Evolutionary conservation across 2,113 vertebrate genomes (phyloP).

Genomic region (Taurulus bubalis): DNA sequence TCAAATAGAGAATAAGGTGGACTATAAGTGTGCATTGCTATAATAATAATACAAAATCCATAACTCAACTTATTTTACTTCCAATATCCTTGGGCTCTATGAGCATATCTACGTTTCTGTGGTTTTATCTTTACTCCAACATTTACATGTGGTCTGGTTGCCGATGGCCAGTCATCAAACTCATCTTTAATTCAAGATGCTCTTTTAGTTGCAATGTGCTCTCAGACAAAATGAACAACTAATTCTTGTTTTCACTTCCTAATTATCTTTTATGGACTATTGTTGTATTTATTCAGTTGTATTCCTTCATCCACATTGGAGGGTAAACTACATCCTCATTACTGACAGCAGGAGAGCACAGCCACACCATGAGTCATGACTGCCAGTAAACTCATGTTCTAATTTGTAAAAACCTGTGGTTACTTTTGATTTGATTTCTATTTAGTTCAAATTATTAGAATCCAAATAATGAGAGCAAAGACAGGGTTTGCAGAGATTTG

Average conservation of each 20-base stretch:
- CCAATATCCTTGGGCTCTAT: neutral
- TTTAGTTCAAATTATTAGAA: slow-evolving; percentile 32
- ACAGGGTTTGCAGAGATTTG: slow-evolving; percentile 24
- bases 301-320: slow-evolving; percentile 29
- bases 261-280: slow-evolving; percentile 21
- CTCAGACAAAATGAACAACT: slow-evolving; percentile 34
- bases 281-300: slow-evolving; percentile 38
- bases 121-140: neutral
- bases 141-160: neutral
- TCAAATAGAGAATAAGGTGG: slow-evolving; percentile 9
- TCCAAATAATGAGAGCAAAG: slow-evolving; percentile 38
- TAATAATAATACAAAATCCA: slow-evolving; percentile 3
- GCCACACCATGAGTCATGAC: slow-evolving; percentile 32
- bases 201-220: slow-evolving; percentile 6
- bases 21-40: neutral
- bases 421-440: slow-evolving; percentile 56
- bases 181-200: slow-evolving; percentile 2
- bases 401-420: slow-evolving; percentile 54
- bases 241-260: slow-evolving; percentile 9
- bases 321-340: slow-evolving; percentile 41
- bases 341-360: slow-evolving; percentile 47
- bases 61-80: neutral
- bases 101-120: neutral
- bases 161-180: neutral
- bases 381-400: slow-evolving; percentile 40